A percentile compares a stretch with the other conserved stretches of the same genome.
Conservation (phyloP, 2,888 invertebrate genomes). For the Calliopum simillimum region DNA sequence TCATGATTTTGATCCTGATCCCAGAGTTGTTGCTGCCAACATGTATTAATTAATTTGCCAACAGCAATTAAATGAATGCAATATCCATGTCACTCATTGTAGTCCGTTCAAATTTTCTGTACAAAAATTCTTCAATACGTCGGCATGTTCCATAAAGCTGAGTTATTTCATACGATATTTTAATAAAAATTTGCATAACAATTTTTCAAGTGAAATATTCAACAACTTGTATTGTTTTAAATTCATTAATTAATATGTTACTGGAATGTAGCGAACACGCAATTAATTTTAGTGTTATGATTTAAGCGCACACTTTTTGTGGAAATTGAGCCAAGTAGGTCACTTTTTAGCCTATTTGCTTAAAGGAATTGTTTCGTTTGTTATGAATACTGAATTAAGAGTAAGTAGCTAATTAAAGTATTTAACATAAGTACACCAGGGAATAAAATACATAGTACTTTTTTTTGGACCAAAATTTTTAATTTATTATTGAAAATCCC, state of each 20-base stretch:
- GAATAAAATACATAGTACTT: too few species aligned
- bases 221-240: slow-evolving; percentile 39
- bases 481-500: too few species aligned
- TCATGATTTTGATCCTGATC: not conserved
- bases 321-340: too few species aligned
- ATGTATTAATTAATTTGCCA: slow-evolving; percentile 22
- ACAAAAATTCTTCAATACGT: slow-evolving; percentile 50
- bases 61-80: slow-evolving; percentile 61
- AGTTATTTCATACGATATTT: slow-evolving; percentile 7
- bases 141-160: slow-evolving; percentile 42
- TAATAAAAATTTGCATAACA: slow-evolving; percentile 52
- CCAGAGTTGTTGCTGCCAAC: not conserved
- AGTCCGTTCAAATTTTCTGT: slow-evolving; percentile 55
- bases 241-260: not conserved
- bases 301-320: not conserved
- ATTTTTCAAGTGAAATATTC: slow-evolving; percentile 26
- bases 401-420: too few species aligned
- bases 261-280: not conserved
- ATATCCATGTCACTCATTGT: slow-evolving; percentile 55
- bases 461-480: too few species aligned
- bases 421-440: too few species aligned
- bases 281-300: slow-evolving; percentile 12
- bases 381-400: too few species aligned
- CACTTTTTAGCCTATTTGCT: too few species aligned
- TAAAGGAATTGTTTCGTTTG: too few species aligned